Evolutionary conservation across 2,113 vertebrate genomes (phyloP).

Genomic region (Tilapia sparmanii): DNA sequence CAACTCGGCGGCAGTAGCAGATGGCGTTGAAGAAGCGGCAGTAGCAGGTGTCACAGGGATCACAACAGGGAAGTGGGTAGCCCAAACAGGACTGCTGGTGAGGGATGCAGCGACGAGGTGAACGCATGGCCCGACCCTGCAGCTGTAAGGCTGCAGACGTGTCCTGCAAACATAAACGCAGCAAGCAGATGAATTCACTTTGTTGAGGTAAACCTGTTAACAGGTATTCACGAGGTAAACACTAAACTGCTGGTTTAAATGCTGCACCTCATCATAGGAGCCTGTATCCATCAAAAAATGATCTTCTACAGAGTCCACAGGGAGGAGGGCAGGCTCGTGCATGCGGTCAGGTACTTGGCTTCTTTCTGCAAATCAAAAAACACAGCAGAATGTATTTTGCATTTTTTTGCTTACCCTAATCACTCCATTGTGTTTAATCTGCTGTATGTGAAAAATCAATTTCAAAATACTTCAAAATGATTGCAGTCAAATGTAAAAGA

Average conservation of each 20-base stretch:
- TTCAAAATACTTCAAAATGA: background rate
- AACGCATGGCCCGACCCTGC: conserved; percentile 76
- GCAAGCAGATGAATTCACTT: background rate
- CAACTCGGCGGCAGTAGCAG: conserved; percentile 91
- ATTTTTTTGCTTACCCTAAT: rapidly evolving
- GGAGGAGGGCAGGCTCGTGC: conserved; percentile 55
- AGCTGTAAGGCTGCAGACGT: conserved; percentile 55
- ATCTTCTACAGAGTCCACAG: conserved; percentile 65
- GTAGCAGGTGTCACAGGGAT: conserved; percentile 93
- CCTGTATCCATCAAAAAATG: conserved; percentile 66
- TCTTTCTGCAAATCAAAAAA: conserved; percentile 20
- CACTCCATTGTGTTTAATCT: background rate
- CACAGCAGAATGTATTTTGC: background rate
- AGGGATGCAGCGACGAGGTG: conserved; percentile 82
- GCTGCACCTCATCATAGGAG: conserved; percentile 60
- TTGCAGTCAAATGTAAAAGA: background rate
- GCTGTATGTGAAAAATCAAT: background rate
- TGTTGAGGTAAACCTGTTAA: background rate
- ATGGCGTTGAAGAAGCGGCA: conserved; percentile 95
- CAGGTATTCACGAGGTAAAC: background rate
- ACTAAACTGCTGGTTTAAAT: background rate
- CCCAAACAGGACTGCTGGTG: conserved; percentile 91
- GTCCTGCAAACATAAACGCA: conserved; percentile 51
- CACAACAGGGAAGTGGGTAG: conserved; percentile 87
- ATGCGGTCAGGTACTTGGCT: conserved; percentile 42